Percentiles rank a stretch among this genome's conserved stretches.
These are phyloP conservation scores for Henricia sp. DNA, from an alignment of 53 echinoderm and acorn worm genomes.

Conservation along the genomic window DNA sequence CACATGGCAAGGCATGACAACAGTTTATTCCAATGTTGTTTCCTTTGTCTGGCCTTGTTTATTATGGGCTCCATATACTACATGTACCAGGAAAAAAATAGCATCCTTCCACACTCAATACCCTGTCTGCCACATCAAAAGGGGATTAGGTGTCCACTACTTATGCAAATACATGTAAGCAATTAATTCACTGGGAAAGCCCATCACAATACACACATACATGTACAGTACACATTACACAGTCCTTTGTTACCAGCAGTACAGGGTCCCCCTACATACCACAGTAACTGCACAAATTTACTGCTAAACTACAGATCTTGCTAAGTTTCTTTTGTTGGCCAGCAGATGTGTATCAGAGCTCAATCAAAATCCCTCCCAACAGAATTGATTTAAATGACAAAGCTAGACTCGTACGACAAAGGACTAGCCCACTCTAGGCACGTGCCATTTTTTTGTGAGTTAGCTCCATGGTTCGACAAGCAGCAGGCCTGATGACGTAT, in stretches of 20 bases:
- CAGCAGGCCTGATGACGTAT: neutral
- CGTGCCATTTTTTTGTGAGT: slow-evolving; percentile 16
- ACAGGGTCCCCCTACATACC: too few relatives aligned
- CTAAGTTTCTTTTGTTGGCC: slow-evolving; percentile 43
- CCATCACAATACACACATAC: neutral
- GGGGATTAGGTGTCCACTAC: slow-evolving; percentile 2
- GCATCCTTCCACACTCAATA: slow-evolving; percentile 14
- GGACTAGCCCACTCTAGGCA: slow-evolving; percentile 31
- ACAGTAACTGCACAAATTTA: too few relatives aligned
- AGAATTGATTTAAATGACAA: slow-evolving; percentile 49
- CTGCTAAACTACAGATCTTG: neutral
- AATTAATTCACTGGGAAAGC: slow-evolving; percentile 17
- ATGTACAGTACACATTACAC: neutral
- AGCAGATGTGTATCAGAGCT: slow-evolving; percentile 15
- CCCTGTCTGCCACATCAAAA: neutral
- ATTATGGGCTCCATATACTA: neutral
- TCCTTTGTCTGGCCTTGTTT: slow-evolving; percentile 52
- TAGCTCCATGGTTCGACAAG: neutral
- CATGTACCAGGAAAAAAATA: slow-evolving; percentile 35
- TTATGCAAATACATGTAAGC: slow-evolving; percentile 13
- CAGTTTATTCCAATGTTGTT: slow-evolving; percentile 27
- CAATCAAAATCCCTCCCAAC: slow-evolving; percentile 18
- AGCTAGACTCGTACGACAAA: neutral
- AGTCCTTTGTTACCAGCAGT: too few relatives aligned
- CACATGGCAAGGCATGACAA: slow-evolving; percentile 16